Conservation (phyloP, 2,797 vertebrate genomes). For the Ptychobarbus kaznakovi region DNA sequence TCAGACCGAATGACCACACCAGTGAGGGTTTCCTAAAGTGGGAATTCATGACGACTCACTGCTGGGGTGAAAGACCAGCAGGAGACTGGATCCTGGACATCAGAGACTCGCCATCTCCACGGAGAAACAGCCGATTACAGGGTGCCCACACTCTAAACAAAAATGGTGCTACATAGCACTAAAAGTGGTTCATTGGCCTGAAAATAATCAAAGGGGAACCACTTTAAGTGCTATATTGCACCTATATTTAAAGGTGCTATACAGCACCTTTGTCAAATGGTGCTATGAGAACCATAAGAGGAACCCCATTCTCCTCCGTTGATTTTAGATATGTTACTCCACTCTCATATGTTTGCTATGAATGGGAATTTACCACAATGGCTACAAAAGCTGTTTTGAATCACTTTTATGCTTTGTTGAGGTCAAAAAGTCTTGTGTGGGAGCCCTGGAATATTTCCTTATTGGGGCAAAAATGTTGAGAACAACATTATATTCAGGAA, state of each 20-base stretch:
- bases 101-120: conserved; percentile 85
- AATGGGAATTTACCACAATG: too few species aligned
- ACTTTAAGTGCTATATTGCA: not conserved
- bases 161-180: not conserved
- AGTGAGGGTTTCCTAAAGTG: conserved; percentile 93
- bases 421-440: too few species aligned
- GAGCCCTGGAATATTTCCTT: too few species aligned
- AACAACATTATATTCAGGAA: too few species aligned
- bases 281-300: not conserved
- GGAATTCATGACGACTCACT: conserved; percentile 98
- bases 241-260: not conserved
- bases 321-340: too few species aligned
- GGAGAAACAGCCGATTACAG: conserved; percentile 81
- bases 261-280: not conserved
- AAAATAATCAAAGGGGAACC: not conserved
- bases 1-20: conserved; percentile 91
- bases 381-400: too few species aligned
- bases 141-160: conserved; percentile 72
- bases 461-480: too few species aligned
- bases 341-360: too few species aligned
- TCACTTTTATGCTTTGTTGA: too few species aligned
- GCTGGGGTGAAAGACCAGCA: conserved; percentile 91
- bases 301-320: too few species aligned
- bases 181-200: too few species aligned
- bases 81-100: conserved; percentile 95